A percentile compares a stretch with the other conserved stretches of the same genome.
Conservation (phyloP, 1,140 invertebrate species). For the Neodiprion lecontei region DNA sequence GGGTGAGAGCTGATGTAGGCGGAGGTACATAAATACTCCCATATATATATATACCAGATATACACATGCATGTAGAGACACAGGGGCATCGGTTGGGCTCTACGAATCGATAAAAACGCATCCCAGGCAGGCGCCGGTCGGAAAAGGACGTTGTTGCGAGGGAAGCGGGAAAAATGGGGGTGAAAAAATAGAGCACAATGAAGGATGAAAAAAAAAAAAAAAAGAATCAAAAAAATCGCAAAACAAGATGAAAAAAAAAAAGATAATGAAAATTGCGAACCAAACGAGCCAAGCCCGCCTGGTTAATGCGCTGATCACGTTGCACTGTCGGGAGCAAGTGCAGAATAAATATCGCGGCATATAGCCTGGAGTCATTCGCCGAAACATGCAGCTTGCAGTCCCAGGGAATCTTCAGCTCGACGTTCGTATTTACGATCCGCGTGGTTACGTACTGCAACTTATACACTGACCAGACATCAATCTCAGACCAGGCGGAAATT, state of each 20-base stretch:
- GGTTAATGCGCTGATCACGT: neutral
- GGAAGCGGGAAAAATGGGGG: constrained; percentile 20
- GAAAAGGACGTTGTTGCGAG: constrained; percentile 44
- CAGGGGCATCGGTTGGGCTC: constrained; percentile 48
- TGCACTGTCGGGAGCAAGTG: neutral
- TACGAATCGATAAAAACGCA: constrained; percentile 65
- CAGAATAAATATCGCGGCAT: too few species aligned
- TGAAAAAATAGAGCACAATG: neutral
- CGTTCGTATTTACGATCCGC: too few species aligned
- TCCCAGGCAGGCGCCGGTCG: constrained; percentile 61
- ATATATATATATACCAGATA: constrained; percentile 22
- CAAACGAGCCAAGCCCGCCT: neutral
- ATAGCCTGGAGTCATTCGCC: too few species aligned
- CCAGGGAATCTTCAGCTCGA: too few species aligned
- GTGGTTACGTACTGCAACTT: too few species aligned
- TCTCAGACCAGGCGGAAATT: too few species aligned
- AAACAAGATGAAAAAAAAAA: neutral
- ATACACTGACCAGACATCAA: too few species aligned
- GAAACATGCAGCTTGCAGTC: too few species aligned
- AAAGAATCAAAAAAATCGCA: neutral
- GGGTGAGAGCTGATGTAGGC: constrained; percentile 31
- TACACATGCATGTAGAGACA: constrained; percentile 40
- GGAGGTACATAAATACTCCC: constrained; percentile 39
- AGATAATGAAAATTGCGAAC: neutral
- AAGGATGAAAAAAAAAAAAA: neutral